A percentile compares a stretch with the other conserved stretches of the same genome.
Conservation (phyloP, 2,113 vertebrate genomes). For the Dromiciops gliroides region DNA sequence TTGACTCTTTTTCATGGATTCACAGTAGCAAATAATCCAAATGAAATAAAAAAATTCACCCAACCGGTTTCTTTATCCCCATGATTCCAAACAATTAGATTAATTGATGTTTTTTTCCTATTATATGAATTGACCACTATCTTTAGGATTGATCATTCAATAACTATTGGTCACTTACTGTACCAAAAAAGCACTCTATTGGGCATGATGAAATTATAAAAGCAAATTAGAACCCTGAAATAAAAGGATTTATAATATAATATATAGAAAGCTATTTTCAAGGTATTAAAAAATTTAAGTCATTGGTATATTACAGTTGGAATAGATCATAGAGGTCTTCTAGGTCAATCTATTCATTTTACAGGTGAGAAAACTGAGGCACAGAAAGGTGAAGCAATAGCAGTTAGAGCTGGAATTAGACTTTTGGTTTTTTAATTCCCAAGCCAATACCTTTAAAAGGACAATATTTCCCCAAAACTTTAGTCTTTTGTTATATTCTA, state of each 20-base stretch:
- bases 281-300: not conserved
- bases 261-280: not conserved
- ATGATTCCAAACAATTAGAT: not conserved
- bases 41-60: not conserved
- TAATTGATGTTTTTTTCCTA: not conserved
- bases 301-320: not conserved
- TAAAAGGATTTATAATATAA: not conserved
- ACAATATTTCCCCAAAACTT: not conserved
- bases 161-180: not conserved
- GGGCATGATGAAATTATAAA: not conserved
- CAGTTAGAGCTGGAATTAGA: not conserved
- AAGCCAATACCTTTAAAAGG: not conserved
- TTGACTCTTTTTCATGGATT: not conserved
- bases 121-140: not conserved
- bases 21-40: not conserved
- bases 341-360: not conserved
- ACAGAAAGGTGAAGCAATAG: not conserved
- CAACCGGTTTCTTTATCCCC: not conserved
- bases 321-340: not conserved
- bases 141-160: not conserved
- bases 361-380: not conserved
- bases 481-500: slow-evolving; percentile 19
- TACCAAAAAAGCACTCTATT: not conserved
- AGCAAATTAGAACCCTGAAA: not conserved
- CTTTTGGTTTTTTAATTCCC: not conserved